These are phyloP conservation scores for Chaenodraco wilsoni DNA, from an alignment of 2,797 vertebrate species.

Conservation along the genomic window DNA sequence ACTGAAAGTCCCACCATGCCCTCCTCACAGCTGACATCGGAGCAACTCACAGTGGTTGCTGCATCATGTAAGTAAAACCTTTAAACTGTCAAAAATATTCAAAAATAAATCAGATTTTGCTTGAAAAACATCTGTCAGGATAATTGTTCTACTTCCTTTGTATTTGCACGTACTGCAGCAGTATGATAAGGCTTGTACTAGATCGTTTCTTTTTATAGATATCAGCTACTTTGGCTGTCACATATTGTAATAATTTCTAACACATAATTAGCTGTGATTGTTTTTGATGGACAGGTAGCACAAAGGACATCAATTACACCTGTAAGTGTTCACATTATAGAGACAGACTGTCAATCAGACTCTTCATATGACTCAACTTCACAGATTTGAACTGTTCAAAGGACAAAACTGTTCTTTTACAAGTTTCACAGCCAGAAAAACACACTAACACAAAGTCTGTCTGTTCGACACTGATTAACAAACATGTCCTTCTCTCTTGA, in stretches of 20 bases:
- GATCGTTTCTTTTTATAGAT: background rate
- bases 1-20: conserved; percentile 70
- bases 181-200: conserved; percentile 12
- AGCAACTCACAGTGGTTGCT: conserved; percentile 80
- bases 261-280: conserved; percentile 19
- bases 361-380: conserved; percentile 3
- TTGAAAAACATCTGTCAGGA: background rate
- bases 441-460: background rate
- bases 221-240: conserved; percentile 24
- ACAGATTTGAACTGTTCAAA: background rate
- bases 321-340: background rate
- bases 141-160: background rate
- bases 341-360: conserved; percentile 25
- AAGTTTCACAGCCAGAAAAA: background rate
- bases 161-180: conserved; percentile 11
- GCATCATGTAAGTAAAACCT: conserved; percentile 81
- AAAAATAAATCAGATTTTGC: background rate
- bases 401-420: background rate
- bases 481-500: conserved; percentile 27
- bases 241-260: background rate
- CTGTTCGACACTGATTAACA: conserved; percentile 22
- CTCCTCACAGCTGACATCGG: conserved; percentile 69
- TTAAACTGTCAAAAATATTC: conserved; percentile 1
- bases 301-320: background rate
- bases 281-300: conserved; percentile 27